Base-by-base conservation (phyloP, 2,797 vertebrate genomes). In the Rhincodon typus region DNA sequence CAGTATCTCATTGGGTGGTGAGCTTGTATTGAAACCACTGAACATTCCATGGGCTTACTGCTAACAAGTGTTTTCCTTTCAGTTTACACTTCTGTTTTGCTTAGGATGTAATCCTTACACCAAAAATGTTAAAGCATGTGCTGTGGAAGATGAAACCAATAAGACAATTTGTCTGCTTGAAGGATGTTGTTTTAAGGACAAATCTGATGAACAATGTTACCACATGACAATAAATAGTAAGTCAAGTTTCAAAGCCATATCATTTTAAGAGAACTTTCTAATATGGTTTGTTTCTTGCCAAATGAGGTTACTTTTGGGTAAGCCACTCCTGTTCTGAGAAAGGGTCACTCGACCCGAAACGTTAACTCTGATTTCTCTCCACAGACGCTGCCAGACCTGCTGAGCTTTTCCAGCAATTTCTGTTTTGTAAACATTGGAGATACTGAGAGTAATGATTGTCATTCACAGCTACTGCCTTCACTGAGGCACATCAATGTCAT, bases 141-240 rank as follows among this genome's bases (percentile, higher is more conserved):
- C 50, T 74, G 4, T 77, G 12, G 30, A 77, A 57, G 94, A 95
- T 77, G 94, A 53, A 74, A 53, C 46, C 42, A 95, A 95, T 38
- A n/a, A 95, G 70, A 95, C 94, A 8, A 17, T 10, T 4, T 95
- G 94, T 95, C 69, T 95, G 70, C 6, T 19, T 17, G n/a, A 17
- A 10, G 94, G 70, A 77, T 95, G 94, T 53, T 95, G 94, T 21
- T 95, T 77, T 50, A 77, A 72, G 17, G 94, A 95, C 17, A 53
- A 19, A 50, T 1, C 8, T 95, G 5, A 23, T 27, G n/a, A 74
- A 27, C 50, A 70, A n/a, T 95, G 94, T n/a, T 95, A 25, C 94
- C 42, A 77, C 13, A 53, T 74, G 27, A 53, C 94, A n/a, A 23
- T 95, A 57, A 3, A 95, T n/a, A 50, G 94, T 93, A 69, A 69